These are phyloP conservation scores for Drosophila atripex DNA, from an alignment of 2,888 invertebrate genomes.

Conservation along the genomic window DNA sequence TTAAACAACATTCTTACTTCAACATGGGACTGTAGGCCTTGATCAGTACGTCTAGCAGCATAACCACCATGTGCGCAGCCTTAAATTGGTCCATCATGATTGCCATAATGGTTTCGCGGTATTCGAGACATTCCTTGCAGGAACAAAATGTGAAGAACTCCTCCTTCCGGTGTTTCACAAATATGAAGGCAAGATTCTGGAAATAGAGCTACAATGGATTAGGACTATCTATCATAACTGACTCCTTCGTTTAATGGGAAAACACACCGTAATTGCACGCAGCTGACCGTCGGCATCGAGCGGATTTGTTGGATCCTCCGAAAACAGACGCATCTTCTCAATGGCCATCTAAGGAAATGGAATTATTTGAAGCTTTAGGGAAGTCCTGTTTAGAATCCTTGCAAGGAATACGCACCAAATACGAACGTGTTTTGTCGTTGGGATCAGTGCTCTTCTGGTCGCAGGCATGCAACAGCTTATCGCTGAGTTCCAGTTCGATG, in stretches of 20 bases:
- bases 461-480: conserved; percentile 75
- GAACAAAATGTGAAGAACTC: conserved; percentile 83
- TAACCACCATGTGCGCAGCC: conserved; percentile 82
- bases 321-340: conserved; percentile 69
- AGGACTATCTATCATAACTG: conserved; percentile 47
- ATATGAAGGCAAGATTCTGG: conserved; percentile 80
- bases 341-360: conserved; percentile 60
- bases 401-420: conserved; percentile 62
- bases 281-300: conserved; percentile 71
- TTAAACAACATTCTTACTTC: conserved; percentile 80
- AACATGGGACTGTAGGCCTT: conserved; percentile 83
- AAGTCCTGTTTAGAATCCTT: neutral
- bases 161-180: conserved; percentile 79
- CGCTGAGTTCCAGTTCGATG: conserved; percentile 79
- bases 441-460: conserved; percentile 64
- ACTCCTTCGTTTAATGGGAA: conserved; percentile 7
- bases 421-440: conserved; percentile 69
- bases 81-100: conserved; percentile 83
- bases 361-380: neutral
- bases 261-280: conserved; percentile 76
- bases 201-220: conserved; percentile 72
- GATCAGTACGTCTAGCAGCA: conserved; percentile 81
- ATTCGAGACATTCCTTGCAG: conserved; percentile 82
- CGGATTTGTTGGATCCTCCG: conserved; percentile 71
- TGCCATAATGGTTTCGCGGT: conserved; percentile 82